Conservation (phyloP, 2,797 vertebrate genomes). For the Liparis tanakae region DNA sequence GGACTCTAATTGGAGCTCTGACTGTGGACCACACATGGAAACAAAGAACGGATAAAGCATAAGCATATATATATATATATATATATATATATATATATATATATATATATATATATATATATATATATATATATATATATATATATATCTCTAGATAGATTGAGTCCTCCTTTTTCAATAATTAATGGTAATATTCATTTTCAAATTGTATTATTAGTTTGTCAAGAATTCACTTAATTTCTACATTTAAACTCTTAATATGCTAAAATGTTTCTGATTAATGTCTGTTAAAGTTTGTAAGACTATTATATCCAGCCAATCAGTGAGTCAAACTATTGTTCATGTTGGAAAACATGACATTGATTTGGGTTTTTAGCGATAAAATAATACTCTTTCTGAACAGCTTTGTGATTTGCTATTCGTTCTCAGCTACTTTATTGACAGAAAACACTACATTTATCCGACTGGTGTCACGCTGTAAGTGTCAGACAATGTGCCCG, state of each 20-base stretch:
- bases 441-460: constrained; percentile 20
- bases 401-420: not conserved
- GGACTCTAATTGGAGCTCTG: constrained; percentile 78
- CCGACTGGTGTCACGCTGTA: constrained; percentile 60
- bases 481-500: constrained; percentile 59
- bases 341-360: not conserved
- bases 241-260: not conserved
- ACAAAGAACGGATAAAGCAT: constrained; percentile 37
- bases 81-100: too few relatives aligned
- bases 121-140: too few relatives aligned
- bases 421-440: constrained; percentile 11
- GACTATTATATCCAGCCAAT: not conserved
- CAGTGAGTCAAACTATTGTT: not conserved
- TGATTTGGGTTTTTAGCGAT: not conserved
- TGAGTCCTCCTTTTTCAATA: constrained; percentile 1
- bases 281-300: not conserved
- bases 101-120: too few relatives aligned
- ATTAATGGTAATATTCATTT: not conserved
- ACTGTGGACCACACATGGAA: constrained; percentile 67
- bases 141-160: too few relatives aligned
- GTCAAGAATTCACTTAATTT: not conserved
- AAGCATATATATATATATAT: too few relatives aligned
- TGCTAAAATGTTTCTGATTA: too few relatives aligned
- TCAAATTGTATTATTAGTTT: not conserved
- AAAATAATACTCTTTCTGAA: constrained; percentile 2